Base-by-base conservation (phyloP, 1,140 invertebrate species). In the Drosophila kohkoa region DNA sequence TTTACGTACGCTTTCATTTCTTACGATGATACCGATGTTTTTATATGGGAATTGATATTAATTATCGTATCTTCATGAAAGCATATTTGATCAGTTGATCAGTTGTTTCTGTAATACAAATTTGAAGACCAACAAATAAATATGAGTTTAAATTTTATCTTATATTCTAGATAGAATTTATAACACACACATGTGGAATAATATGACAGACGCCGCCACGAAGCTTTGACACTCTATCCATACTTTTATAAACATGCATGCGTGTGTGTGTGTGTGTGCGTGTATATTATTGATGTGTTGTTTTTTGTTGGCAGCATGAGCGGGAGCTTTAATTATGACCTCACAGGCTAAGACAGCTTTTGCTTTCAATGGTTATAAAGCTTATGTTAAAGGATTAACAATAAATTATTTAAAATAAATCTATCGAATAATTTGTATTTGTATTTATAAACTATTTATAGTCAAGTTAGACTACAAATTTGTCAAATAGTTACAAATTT, bases 1-100 rank as follows among this genome's bases (percentile, higher is more conserved):
- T 66, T 77, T 69, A 60, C 76, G 66, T 74, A 69, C 55, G 64
- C 73, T 72, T 76, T 71, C 69, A 68, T 52, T 57, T 60, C 45
- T n/a, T 43, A 3, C 48, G 52, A 35, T 48, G 28, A 11, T 38
- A 13, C 35, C 52, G 28, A 48, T 57, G 2, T 20, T 3, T 20
- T 20, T 20, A 20, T 20, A 20, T 20, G 3, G 2, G 20, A 20
- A 20, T 20, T 3, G 20, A 20, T 20, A 3, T 20, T 20, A 20
- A 20, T 20, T 20, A 20, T 20, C 0, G 0, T 3, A 20, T 20
- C 1, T 20, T 20, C 1, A 20, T 20, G 1, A 20, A 20, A n/a
- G n/a, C n/a, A n/a, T 20, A 20, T 20, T 20, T 20, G 16, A 20
- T 20, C 16, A 20, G 16, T 20, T 20, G 16, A 20, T 20, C 16